Conservation (phyloP, 2,113 vertebrate species). For the Garra rufa region DNA sequence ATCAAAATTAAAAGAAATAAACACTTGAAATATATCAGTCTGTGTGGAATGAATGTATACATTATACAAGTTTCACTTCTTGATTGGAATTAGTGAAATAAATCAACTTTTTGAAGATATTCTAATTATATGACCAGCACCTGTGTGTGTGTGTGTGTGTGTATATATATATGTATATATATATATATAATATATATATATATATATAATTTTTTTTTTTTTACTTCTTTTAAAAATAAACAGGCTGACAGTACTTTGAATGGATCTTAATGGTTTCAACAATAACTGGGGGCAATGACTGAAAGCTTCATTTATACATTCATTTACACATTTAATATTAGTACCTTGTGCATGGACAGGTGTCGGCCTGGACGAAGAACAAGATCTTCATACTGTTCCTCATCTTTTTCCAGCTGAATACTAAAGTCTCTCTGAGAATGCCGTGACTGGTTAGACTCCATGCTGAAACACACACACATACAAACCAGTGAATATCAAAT, state of each 20-base stretch:
- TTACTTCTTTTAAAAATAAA: too few relatives aligned
- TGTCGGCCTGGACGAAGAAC: constrained; percentile 83
- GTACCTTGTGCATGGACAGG: constrained; percentile 81
- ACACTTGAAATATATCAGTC: too few relatives aligned
- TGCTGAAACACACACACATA: constrained; percentile 62
- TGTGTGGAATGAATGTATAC: too few relatives aligned
- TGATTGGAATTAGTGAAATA: too few relatives aligned
- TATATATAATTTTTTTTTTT: too few relatives aligned
- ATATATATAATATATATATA: too few relatives aligned
- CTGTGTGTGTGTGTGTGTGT: too few relatives aligned
- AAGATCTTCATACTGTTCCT: constrained; percentile 82
- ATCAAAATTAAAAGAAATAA: too few relatives aligned
- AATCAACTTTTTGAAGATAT: too few relatives aligned
- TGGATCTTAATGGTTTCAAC: background rate
- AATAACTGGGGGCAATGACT: background rate
- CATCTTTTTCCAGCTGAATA: constrained; percentile 85
- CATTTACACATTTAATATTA: constrained; percentile 57
- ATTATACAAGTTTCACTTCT: too few relatives aligned
- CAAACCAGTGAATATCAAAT: background rate
- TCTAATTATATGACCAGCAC: too few relatives aligned
- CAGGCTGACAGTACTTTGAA: background rate
- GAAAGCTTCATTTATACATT: background rate
- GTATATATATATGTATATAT: too few relatives aligned
- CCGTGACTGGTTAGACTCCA: constrained; percentile 69
- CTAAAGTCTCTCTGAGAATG: constrained; percentile 73